Conservation (phyloP, 2,113 vertebrate genomes). For the Perccottus glenii region DNA sequence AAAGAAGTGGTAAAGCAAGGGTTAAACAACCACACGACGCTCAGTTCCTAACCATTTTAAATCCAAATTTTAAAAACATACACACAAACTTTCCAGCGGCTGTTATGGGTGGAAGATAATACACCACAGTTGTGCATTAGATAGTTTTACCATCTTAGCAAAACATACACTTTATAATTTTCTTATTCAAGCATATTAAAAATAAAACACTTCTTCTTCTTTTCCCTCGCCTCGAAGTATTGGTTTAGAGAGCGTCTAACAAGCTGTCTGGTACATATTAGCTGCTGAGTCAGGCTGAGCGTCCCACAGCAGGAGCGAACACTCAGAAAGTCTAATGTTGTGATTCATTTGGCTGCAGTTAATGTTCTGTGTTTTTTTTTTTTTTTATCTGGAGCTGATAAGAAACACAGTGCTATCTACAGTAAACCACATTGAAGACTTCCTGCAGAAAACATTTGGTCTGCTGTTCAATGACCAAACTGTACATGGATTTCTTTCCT, state of each 20-base stretch:
- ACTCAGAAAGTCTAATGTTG: conserved; percentile 25
- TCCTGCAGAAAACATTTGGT: conserved; percentile 9
- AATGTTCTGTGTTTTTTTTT: conserved; percentile 14
- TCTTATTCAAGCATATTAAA: background rate
- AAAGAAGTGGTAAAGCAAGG: too few species aligned
- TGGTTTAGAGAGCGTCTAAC: conserved; percentile 31
- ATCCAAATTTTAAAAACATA: too few species aligned
- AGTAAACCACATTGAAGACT: conserved; percentile 3
- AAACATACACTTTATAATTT: background rate
- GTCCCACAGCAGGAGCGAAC: conserved; percentile 12
- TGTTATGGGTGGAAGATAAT: background rate
- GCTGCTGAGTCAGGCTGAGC: conserved; percentile 44
- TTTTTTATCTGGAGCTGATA: conserved; percentile 12
- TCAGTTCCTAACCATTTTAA: too few species aligned
- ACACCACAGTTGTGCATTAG: background rate
- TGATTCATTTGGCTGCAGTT: conserved; percentile 25
- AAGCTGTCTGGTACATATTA: conserved; percentile 20
- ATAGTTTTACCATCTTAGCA: background rate
- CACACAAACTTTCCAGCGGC: too few species aligned
- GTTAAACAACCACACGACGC: too few species aligned
- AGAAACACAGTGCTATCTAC: conserved; percentile 22
- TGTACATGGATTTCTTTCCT: background rate
- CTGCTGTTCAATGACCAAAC: background rate
- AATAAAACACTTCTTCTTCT: background rate
- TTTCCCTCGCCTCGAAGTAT: background rate